These are phyloP conservation scores for Prenolepis imparis DNA, from an alignment of 2,888 invertebrate genomes.

Conservation along the genomic window DNA sequence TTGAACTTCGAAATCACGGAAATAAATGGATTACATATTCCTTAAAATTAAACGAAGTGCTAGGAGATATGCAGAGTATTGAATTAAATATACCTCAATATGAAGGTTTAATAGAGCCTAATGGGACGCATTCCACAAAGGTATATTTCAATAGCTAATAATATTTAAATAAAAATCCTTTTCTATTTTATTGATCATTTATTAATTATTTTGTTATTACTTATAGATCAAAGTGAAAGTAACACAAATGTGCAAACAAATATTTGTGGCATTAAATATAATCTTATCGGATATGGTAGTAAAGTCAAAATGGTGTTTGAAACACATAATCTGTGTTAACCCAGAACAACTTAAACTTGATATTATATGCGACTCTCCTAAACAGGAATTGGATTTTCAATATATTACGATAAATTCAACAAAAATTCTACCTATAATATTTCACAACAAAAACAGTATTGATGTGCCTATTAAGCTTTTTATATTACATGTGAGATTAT, in stretches of 20 bases:
- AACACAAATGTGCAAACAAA: conserved; percentile 78
- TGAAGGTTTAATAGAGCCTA: conserved; percentile 80
- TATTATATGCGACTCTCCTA: conserved; percentile 71
- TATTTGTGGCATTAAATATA: conserved; percentile 79
- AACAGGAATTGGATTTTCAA: conserved; percentile 77
- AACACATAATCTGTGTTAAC: conserved; percentile 83
- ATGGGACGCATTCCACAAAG: conserved; percentile 77
- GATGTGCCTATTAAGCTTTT: conserved; percentile 77
- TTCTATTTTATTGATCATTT: background rate
- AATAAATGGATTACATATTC: conserved; percentile 82
- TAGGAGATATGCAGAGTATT: conserved; percentile 81
- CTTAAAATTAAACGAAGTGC: conserved; percentile 77
- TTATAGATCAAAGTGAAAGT: conserved; percentile 81
- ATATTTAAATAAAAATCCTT: background rate
- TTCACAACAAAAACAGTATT: conserved; percentile 82
- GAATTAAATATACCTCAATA: conserved; percentile 77
- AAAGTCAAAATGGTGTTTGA: conserved; percentile 77
- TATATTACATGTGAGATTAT: conserved; percentile 77
- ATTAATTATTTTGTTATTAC: conserved; percentile 10
- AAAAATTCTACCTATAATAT: conserved; percentile 74
- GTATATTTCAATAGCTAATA: conserved; percentile 65
- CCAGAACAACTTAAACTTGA: conserved; percentile 81
- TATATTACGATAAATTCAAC: conserved; percentile 73
- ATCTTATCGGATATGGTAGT: conserved; percentile 82
- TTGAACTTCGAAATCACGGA: conserved; percentile 82